Evolutionary conservation across 2,113 vertebrate genomes (phyloP).

Genomic region (Anthoscopus minutus): DNA sequence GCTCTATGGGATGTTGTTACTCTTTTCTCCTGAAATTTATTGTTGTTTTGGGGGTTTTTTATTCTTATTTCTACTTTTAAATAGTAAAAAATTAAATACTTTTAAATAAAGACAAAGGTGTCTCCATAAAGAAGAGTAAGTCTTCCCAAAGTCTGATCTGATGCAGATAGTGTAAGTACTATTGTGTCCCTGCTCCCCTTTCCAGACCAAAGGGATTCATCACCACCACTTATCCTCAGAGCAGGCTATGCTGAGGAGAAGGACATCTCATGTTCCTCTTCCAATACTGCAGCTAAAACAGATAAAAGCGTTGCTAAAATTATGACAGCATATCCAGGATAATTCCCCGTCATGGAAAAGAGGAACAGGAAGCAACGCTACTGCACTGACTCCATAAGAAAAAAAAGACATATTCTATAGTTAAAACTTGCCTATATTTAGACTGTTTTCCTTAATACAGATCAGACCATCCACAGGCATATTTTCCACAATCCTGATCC

Average conservation of each 20-base stretch:
- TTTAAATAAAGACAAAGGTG: neutral
- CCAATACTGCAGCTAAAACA: neutral
- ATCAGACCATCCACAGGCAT: neutral
- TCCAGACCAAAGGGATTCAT: neutral
- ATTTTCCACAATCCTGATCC: neutral
- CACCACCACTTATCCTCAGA: neutral
- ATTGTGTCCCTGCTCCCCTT: neutral
- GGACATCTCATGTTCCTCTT: neutral
- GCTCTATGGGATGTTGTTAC: neutral
- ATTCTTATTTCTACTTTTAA: neutral
- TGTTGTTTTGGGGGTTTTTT: neutral
- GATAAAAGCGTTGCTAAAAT: neutral
- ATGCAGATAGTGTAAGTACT: neutral
- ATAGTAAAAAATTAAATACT: too few relatives aligned
- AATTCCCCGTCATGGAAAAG: neutral
- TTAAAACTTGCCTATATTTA: neutral
- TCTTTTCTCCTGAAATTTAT: neutral
- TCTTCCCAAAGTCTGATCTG: neutral
- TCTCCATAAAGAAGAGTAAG: neutral
- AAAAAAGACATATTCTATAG: neutral
- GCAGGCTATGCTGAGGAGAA: neutral
- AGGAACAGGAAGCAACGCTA: neutral
- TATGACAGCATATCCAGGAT: neutral
- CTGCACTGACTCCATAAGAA: neutral
- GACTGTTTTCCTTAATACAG: neutral